phyloP scores from a whole-genome alignment of 1,140 invertebrate genomes.

The Camponotus vicinus region DNA sequence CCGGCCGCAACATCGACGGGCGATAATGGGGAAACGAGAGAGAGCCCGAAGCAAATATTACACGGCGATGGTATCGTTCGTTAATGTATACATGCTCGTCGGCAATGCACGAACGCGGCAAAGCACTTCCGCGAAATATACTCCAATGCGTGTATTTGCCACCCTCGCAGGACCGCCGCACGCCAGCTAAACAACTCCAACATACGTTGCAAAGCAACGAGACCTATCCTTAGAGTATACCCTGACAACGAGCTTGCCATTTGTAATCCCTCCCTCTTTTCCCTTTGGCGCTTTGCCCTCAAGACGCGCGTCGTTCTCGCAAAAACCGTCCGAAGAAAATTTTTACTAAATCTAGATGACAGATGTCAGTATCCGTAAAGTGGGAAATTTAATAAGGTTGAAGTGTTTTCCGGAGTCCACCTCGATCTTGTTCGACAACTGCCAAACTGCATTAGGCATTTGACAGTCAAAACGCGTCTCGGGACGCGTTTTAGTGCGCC shows the following conservation, averaged over 20 bases:
- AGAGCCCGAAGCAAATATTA: slow-evolving; percentile 62
- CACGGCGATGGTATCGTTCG: slow-evolving; percentile 67
- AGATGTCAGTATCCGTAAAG: neutral
- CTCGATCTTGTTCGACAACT: slow-evolving; percentile 17
- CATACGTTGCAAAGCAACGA: neutral
- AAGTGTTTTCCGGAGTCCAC: neutral
- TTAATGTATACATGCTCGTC: slow-evolving; percentile 62
- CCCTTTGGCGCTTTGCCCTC: neutral
- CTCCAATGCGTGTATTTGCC: slow-evolving; percentile 27
- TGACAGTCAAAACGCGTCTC: slow-evolving; percentile 36
- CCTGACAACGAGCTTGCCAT: neutral
- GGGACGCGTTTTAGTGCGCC: slow-evolving; percentile 36
- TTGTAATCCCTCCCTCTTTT: neutral
- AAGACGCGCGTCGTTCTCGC: neutral
- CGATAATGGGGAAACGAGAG: slow-evolving; percentile 69
- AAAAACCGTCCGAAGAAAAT: neutral
- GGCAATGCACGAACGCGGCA: slow-evolving; percentile 34
- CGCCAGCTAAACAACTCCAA: slow-evolving; percentile 3
- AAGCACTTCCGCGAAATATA: slow-evolving; percentile 65
- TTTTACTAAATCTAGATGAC: slow-evolving; percentile 9
- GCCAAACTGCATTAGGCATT: slow-evolving; percentile 10
- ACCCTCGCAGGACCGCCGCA: slow-evolving; percentile 4
- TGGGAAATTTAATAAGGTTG: neutral
- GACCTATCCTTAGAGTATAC: slow-evolving; percentile 12
- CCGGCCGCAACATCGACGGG: slow-evolving; percentile 4